These are phyloP conservation scores for Leptinotarsa peninsularis DNA, from an alignment of 2,888 invertebrate species.

Conservation along the genomic window DNA sequence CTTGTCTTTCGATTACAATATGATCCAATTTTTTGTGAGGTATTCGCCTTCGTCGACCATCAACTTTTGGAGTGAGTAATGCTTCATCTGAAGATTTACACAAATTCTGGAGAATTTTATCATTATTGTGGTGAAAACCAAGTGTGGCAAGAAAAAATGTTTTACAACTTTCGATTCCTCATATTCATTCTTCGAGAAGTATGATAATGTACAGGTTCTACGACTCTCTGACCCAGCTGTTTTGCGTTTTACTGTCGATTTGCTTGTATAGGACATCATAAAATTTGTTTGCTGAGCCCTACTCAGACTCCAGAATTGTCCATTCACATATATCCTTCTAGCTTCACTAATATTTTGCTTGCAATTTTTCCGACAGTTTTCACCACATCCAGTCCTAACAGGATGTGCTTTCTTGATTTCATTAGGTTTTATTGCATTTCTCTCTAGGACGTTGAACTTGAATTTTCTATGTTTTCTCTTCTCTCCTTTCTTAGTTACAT, in stretches of 20 bases:
- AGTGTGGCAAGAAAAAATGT: constrained; percentile 7
- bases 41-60: background rate
- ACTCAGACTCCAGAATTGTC: background rate
- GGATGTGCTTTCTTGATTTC: background rate
- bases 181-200: background rate
- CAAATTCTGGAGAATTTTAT: constrained; percentile 11
- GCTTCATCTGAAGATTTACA: background rate
- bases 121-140: constrained; percentile 3
- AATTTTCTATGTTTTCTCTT: background rate
- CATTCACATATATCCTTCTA: background rate
- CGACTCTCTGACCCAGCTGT: background rate
- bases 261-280: background rate
- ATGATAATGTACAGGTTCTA: background rate
- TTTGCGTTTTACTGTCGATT: background rate
- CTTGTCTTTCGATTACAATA: constrained; percentile 26
- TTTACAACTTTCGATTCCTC: background rate
- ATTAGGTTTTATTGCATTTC: background rate
- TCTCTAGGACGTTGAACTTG: background rate
- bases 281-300: background rate
- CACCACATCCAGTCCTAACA: background rate
- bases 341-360: constrained; percentile 5
- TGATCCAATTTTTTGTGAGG: constrained; percentile 18
- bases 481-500: background rate
- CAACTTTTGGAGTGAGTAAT: background rate
- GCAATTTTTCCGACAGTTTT: constrained; percentile 1